Percentiles rank a stretch among this genome's conserved stretches.
These are phyloP conservation scores for Malurus melanocephalus DNA, from an alignment of 2,113 vertebrate species.

Conservation along the genomic window DNA sequence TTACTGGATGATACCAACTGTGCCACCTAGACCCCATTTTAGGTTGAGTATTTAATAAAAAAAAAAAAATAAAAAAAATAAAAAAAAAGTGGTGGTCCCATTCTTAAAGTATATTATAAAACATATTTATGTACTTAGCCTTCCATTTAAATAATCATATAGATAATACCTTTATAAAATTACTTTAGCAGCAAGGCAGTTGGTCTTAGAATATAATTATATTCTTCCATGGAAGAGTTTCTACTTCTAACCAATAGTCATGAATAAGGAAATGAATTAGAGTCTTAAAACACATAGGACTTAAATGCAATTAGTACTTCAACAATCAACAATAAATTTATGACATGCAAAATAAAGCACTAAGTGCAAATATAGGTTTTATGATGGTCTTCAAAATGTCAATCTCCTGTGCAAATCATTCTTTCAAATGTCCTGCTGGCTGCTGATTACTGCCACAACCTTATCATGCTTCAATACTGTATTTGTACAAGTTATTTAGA, in stretches of 20 bases:
- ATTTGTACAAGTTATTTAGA: not conserved
- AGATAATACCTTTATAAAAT: not conserved
- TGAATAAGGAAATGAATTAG: not conserved
- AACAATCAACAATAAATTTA: not conserved
- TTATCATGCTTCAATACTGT: not conserved
- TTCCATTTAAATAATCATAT: not conserved
- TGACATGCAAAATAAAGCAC: not conserved
- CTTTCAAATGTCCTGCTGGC: not conserved
- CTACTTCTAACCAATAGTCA: not conserved
- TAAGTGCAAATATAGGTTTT: not conserved
- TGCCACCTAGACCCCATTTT: not conserved
- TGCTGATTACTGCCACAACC: not conserved
- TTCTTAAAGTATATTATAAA: not conserved
- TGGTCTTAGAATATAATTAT: not conserved
- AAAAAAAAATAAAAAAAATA: too few relatives aligned
- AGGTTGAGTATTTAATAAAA: too few relatives aligned
- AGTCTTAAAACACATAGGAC: not conserved
- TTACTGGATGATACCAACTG: not conserved
- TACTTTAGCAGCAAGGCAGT: conserved; percentile 1
- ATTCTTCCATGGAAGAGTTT: not conserved
- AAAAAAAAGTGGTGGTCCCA: not conserved
- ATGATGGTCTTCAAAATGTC: not conserved
- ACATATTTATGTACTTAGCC: not conserved
- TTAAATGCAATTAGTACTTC: not conserved
- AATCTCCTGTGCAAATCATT: not conserved